Base-by-base conservation (phyloP, 2,113 vertebrate genomes). In the Neogobius melanostomus region DNA sequence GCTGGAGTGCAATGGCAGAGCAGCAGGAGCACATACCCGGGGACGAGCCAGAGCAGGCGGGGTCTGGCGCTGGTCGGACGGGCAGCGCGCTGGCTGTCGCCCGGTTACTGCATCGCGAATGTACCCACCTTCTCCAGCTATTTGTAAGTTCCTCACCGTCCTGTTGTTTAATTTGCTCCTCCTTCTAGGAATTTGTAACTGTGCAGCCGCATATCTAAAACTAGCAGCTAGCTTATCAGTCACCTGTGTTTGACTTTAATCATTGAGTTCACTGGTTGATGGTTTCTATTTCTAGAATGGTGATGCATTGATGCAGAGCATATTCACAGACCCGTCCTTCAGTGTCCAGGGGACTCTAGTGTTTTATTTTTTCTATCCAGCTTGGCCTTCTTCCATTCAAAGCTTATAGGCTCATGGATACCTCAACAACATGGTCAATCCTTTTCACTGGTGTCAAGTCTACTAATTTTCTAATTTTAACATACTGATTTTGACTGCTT, bases 21-120 rank as follows among this genome's bases (percentile, higher is more conserved):
- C 87, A 75, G 76, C 77, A 86, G 72, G 49, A 81, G 82, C 82
- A 8, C 69, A 66, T 69, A 60, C 64, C 75, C 54, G 76, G 1
- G 68, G 62, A 72, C 71, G 8, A 45, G 42, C 62, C 42, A 42
- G 82, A 81, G 61, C 8, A 69, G 66, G 76, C 85, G 72, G 84
- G 11, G 61, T 49, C 72, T 0, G 82, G 63, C n/a, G 53, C 44
- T 16, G 77, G 86, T 5, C 71, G 49, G 21, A 88, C 89, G 2
- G 84, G 52, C 15, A 78, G 79, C 79, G 91, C 91, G 11, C 89
- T 86, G 54, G 71, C 72, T 51, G 80, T 93, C 3, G 91, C 92
- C 45, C 90, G 88, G 48, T 76, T 92, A 2, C 65, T 93, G 54
- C 90, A 89, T 75, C 51, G 77, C 12, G 93, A 93, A 51, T 92